These are phyloP conservation scores for Nephrotoma appendiculata DNA, from an alignment of 2,888 invertebrate species.

Conservation along the genomic window DNA sequence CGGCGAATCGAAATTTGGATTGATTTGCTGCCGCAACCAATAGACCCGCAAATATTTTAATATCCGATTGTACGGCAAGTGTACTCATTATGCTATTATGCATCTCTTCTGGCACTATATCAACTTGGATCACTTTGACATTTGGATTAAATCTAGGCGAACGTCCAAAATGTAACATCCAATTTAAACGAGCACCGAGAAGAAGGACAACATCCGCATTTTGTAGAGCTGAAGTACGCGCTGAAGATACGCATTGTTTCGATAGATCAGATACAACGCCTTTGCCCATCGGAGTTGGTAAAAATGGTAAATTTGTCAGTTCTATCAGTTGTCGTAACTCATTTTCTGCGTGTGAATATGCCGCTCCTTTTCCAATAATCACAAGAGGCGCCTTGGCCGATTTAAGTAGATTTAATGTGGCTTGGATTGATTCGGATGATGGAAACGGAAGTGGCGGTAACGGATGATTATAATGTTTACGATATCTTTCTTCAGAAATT, in stretches of 20 bases:
- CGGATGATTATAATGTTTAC: constrained; percentile 28
- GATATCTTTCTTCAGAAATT: constrained; percentile 25
- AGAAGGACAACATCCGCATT: constrained; percentile 80
- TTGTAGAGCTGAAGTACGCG: constrained; percentile 71
- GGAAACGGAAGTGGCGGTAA: constrained; percentile 56
- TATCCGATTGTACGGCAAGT: constrained; percentile 74
- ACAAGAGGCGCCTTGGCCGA: constrained; percentile 71
- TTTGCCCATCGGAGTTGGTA: constrained; percentile 92
- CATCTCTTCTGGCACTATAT: constrained; percentile 78
- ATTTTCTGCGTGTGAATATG: constrained; percentile 64
- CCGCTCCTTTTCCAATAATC: constrained; percentile 83
- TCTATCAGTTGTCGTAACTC: constrained; percentile 54
- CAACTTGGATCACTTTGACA: constrained; percentile 85
- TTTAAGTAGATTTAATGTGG: constrained; percentile 52
- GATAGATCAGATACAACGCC: constrained; percentile 62
- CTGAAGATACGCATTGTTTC: constrained; percentile 64
- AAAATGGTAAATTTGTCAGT: constrained; percentile 64
- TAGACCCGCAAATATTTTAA: constrained; percentile 54
- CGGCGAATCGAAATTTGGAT: constrained; percentile 41
- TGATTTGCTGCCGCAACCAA: constrained; percentile 43
- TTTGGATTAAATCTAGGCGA: constrained; percentile 67
- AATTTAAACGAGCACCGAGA: constrained; percentile 85
- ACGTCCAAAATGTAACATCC: constrained; percentile 95
- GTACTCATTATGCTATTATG: constrained; percentile 73
- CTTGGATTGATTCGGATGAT: constrained; percentile 47